Conservation (phyloP, 2,797 vertebrate species). For the Fistularia commersonii region DNA sequence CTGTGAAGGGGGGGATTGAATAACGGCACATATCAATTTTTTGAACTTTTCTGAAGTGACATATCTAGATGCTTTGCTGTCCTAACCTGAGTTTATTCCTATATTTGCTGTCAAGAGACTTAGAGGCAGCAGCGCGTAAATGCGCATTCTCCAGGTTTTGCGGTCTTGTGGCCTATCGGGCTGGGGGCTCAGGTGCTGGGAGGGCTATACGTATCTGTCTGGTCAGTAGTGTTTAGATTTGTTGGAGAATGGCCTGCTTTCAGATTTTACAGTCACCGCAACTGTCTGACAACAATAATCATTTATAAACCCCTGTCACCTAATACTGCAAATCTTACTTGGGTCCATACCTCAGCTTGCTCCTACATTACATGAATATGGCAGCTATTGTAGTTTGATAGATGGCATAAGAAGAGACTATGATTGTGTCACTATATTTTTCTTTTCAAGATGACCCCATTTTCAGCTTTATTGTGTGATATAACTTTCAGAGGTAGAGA, state of each 20-base stretch:
- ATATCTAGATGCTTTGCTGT: no score
- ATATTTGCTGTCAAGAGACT: no score
- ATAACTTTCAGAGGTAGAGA: constrained; percentile 15
- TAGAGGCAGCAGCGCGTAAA: no score
- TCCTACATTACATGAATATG: constrained; percentile 15
- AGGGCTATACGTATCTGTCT: no score
- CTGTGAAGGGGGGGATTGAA: no score
- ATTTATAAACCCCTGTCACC: constrained; percentile 20
- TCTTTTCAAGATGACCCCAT: constrained; percentile 8
- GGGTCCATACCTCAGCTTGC: constrained; percentile 7
- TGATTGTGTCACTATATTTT: constrained; percentile 35
- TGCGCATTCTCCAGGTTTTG: no score
- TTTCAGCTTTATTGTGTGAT: constrained; percentile 25
- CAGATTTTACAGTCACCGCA: constrained; percentile 10
- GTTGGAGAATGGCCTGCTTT: constrained; percentile 2
- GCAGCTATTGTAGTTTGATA: constrained; percentile 30
- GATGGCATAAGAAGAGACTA: constrained; percentile 28
- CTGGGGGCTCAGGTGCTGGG: no score
- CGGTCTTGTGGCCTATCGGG: no score
- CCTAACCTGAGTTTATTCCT: no score
- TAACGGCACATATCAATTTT: no score
- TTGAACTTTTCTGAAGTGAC: no score
- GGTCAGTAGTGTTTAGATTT: no score
- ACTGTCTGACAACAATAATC: constrained; percentile 27
- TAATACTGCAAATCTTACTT: constrained; percentile 13